These are phyloP conservation scores for Siniperca undulata DNA, from an alignment of 2,797 vertebrate genomes.

Conservation along the genomic window DNA sequence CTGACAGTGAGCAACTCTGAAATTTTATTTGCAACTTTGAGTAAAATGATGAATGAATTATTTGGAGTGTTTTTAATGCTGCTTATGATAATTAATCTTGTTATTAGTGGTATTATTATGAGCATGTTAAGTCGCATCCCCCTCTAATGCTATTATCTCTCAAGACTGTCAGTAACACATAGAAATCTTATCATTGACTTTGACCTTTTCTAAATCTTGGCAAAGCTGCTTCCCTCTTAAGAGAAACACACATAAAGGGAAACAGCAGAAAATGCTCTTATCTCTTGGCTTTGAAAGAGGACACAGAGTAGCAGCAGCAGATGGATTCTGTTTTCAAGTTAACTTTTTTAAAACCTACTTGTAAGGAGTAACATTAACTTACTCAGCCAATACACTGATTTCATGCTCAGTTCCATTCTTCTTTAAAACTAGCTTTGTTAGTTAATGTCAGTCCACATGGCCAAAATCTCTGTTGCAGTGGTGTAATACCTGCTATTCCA, in stretches of 20 bases:
- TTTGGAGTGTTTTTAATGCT: slow-evolving; percentile 14
- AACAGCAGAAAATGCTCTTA: slow-evolving; percentile 41
- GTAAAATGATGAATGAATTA: neutral
- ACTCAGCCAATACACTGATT: neutral
- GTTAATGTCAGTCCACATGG: neutral
- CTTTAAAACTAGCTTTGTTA: neutral
- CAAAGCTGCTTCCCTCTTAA: slow-evolving; percentile 18
- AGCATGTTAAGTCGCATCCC: slow-evolving; percentile 3
- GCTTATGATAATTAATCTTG: neutral
- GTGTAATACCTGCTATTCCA: neutral
- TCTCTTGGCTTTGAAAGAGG: slow-evolving; percentile 45
- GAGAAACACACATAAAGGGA: slow-evolving; percentile 26
- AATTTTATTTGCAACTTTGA: neutral
- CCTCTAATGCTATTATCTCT: slow-evolving; percentile 15
- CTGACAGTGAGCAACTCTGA: neutral
- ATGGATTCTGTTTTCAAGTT: slow-evolving; percentile 23
- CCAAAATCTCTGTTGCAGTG: neutral
- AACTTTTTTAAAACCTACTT: neutral
- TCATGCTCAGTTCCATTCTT: neutral
- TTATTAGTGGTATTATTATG: slow-evolving; percentile 19
- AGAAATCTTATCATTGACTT: slow-evolving; percentile 36
- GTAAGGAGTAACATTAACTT: slow-evolving; percentile 7
- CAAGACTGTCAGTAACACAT: slow-evolving; percentile 27
- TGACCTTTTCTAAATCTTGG: slow-evolving; percentile 47
- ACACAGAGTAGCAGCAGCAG: slow-evolving; percentile 31